Evolutionary conservation across 2,113 vertebrate species (phyloP), one percentile per base, ranked within the genome.

Genomic region (Sander lucioperca): DNA sequence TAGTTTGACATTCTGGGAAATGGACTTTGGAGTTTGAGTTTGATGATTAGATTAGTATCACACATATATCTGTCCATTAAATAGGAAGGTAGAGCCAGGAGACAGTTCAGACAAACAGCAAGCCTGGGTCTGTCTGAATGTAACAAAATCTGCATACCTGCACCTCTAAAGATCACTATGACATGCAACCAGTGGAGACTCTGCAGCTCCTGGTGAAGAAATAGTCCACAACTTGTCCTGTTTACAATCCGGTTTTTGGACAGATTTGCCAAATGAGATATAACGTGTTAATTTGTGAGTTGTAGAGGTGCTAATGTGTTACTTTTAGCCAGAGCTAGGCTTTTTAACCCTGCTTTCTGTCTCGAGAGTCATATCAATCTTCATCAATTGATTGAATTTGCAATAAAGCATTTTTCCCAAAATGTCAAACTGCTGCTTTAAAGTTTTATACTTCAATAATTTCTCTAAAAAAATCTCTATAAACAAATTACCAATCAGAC

Each of bases 1-100:
- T n/a, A 64, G 13, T 48, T 48, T n/a, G 12, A 51, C 70, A 59
- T 61, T 53, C 57, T 61, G 30, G 21, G 62, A 67, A 45, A 57
- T 48, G 39, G 16, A 16, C 25, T 66, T 36, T 43, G 39, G 5
- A 50, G 25, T 58, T 45, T 61, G 12, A 47, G 64, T 69, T 68
- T 11, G 21, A 25, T 56, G 25, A 63, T 21, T 8, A 36, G 21
- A 57, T 25, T 23, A 19, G 50, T 39, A 25, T 8, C n/a, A 13
- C 3, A 13, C 2, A 0, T 33, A 6, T 45, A 50, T 78, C 15
- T 51, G 2, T 43, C 10, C 0, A 1, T 68, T 25, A 45, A 30
- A 63, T n/a, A 23, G 33, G 5, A 56, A 63, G 21, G 1, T 61
- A 1, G 25, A 63, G 36, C 51, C 4, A 57, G 13, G 12, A 48